Evolutionary conservation across 2,113 vertebrate genomes (phyloP), one percentile per base, ranked within the genome.

Genomic region (Phaethon lepturus): DNA sequence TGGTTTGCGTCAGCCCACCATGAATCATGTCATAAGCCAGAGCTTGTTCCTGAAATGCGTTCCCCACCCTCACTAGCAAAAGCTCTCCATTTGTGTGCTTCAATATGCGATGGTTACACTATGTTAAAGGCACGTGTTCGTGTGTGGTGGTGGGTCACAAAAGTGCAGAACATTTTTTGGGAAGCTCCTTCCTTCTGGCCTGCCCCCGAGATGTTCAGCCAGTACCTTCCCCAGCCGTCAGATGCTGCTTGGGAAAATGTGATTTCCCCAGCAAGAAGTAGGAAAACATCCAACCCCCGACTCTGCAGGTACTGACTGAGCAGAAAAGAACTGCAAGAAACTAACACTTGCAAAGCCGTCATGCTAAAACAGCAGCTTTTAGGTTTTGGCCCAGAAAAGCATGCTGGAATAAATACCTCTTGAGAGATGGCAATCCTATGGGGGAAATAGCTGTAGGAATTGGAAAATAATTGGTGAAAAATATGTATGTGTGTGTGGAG

Each of bases 291-390:
- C 75, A 79, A 13, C 15, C 17, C 17, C 14, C 5, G 2, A 17
- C 45, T 78, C 26, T 29, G 8, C 10, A 50, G n/a, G 7, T 76
- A 55, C 6, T 49, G 38, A n/a, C 17, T 0, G 0, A n/a, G 5
- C 31, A 66, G 71, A 73, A 68, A 73, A 82, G 53, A 87, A 38
- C n/a, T 17, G 60, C 35, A 31, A 26, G 74, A 86, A 72, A 59
- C 26, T 42, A 49, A 33, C 25, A 38, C 16, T 88, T 79, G 28
- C 71, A 53, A 79, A 95, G 42, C 7, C 19, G 29, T 35, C 3
- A 0, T 31, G 25, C 75, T 88, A 59, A 83, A 94, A 15, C 12
- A 60, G 15, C 38, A 81, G 26, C 33, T 72, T 77, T 71, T 82
- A 33, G 6, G 33, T 42, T 92, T 85, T 59, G 40, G 33, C 18